A percentile compares a stretch with the other conserved stretches of the same genome.
phyloP scores from a whole-genome alignment of 2,888 invertebrate species.

The Apodemia mormo region DNA sequence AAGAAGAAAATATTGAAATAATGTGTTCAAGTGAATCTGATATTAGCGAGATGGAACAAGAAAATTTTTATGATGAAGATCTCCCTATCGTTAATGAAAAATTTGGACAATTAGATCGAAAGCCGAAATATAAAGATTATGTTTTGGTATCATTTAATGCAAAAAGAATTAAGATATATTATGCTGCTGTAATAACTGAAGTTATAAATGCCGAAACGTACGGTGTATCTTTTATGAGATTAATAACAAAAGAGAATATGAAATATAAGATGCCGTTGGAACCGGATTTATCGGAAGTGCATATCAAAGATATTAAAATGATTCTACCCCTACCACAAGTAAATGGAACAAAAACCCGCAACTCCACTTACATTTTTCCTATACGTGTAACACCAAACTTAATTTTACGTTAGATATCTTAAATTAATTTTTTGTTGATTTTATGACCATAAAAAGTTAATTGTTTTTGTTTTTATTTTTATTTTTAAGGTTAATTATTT shows the following conservation, averaged over 20 bases:
- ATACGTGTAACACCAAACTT: background rate
- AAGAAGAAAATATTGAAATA: background rate
- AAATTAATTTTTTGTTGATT: too few species aligned
- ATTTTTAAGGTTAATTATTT: too few species aligned
- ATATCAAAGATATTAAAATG: background rate
- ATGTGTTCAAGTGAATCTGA: too few species aligned
- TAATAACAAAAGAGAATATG: conserved; percentile 1
- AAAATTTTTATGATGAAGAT: too few species aligned
- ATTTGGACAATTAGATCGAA: too few species aligned
- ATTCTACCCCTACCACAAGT: background rate
- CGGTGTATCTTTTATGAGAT: background rate
- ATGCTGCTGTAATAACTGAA: background rate
- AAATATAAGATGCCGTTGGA: background rate
- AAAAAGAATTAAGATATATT: conserved; percentile 8
- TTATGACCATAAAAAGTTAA: too few species aligned
- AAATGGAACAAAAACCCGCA: background rate
- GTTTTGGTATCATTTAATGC: conserved; percentile 4
- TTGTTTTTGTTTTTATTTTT: too few species aligned
- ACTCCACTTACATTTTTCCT: conserved; percentile 5
- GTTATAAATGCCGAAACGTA: background rate
- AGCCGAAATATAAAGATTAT: background rate
- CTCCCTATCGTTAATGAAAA: too few species aligned
- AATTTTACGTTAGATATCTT: background rate
- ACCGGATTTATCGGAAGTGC: background rate
- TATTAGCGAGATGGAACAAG: background rate